Evolutionary conservation across 2,113 vertebrate genomes (phyloP), one percentile per base, ranked within the genome.

Genomic region (Ploceus nigricollis): DNA sequence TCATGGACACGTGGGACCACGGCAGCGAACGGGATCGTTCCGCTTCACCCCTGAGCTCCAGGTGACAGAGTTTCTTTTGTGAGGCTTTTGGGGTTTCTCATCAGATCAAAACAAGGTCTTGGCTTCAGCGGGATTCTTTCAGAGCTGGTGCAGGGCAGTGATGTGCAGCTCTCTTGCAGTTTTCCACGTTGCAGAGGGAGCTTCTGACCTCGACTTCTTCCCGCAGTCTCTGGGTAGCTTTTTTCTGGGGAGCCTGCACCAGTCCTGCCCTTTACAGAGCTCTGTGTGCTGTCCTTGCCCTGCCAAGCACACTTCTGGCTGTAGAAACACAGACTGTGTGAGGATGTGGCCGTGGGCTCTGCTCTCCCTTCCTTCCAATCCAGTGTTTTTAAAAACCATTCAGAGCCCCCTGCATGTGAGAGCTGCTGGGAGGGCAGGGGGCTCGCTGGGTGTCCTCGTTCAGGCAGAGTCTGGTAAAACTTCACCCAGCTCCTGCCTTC

Each of bases 391-490:
- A 16, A 33, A 50, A 15, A 12, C 6, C 37, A 6, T 27, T 60
- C 11, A 1, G 57, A 64, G 68, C 71, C 45, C 28, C 61, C 48
- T 9, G 2, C 1, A 0, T 0, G 2, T 3, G 24, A 15, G 40
- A 31, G 25, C 8, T 3, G 11, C 4, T 1, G 60, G 2, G 23
- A 56, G n/a, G 51, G 31, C 28, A 1, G 27, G 51, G 17, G 14
- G 7, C 39, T 76, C 6, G 1, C 56, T 2, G 3, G 17, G 1
- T 39, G 65, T 31, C 30, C 48, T 60, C 1, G 0, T 8, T 45
- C 31, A 9, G 45, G 28, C 16, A 6, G 8, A 1, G 16, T 28
- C 47, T 10, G 30, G 22, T 30, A 12, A 42, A 47, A 11, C 37
- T 22, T 82, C 48, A 8, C 39, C 33, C 79, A 20, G 33, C 64